These are phyloP conservation scores for Anolis apletophallus DNA, from an alignment of 2,797 vertebrate species.

Conservation along the genomic window DNA sequence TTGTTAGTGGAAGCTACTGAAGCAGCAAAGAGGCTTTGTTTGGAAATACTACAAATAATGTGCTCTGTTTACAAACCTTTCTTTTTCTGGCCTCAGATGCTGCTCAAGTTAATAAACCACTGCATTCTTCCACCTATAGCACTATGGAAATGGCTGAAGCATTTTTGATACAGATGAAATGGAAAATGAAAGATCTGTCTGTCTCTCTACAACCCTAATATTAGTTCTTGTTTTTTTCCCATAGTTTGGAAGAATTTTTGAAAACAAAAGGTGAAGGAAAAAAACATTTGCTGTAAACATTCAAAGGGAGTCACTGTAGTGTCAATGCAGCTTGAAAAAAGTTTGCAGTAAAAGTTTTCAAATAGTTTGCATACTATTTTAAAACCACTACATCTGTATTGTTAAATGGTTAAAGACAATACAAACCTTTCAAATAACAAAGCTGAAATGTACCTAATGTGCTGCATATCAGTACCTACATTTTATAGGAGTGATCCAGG, in stretches of 20 bases:
- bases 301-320: constrained; percentile 2
- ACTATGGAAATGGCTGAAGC: constrained; percentile 78
- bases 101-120: constrained; percentile 68
- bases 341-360: constrained; percentile 12
- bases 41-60: constrained; percentile 57
- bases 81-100: constrained; percentile 69
- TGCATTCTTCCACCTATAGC: constrained; percentile 84
- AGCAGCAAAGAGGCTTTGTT: constrained; percentile 39
- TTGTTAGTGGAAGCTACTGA: constrained; percentile 67
- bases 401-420: constrained; percentile 13
- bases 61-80: constrained; percentile 86
- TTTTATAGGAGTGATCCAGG: background rate
- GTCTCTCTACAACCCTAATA: constrained; percentile 47
- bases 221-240: constrained; percentile 44
- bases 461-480: background rate
- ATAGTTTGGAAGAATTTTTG: constrained; percentile 51
- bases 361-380: background rate
- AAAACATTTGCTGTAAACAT: constrained; percentile 43
- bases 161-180: constrained; percentile 81
- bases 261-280: constrained; percentile 56
- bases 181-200: constrained; percentile 81
- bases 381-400: background rate
- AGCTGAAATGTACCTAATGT: background rate
- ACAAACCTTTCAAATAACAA: background rate
- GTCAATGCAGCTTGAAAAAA: constrained; percentile 51